Conservation (phyloP, 2,797 vertebrate genomes). For the Malacoraja senta region DNA sequence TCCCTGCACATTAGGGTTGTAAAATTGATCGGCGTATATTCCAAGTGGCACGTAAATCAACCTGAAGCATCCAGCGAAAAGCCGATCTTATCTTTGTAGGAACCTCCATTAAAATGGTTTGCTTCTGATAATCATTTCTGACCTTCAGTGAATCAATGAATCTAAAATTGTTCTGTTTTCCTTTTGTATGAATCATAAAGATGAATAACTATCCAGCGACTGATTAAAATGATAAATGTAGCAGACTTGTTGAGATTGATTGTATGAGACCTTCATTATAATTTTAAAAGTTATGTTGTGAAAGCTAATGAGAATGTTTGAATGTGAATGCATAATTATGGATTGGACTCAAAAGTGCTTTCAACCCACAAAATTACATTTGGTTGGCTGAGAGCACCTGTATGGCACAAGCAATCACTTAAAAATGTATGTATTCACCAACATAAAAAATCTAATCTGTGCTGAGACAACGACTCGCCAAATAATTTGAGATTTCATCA, state of each 20-base stretch:
- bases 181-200: neutral
- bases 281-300: neutral
- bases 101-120: neutral
- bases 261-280: neutral
- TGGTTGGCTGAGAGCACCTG: neutral
- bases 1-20: neutral
- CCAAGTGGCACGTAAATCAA: neutral
- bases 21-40: neutral
- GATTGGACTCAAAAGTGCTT: neutral
- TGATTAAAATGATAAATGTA: constrained; percentile 13
- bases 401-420: neutral
- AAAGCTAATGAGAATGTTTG: constrained; percentile 3
- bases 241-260: constrained; percentile 14
- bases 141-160: neutral
- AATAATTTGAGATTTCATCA: neutral
- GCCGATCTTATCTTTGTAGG: neutral
- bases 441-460: neutral
- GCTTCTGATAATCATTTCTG: neutral
- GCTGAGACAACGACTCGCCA: neutral
- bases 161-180: neutral
- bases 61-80: neutral
- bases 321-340: constrained; percentile 14
- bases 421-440: neutral
- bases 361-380: neutral
- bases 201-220: neutral